phyloP scores from a whole-genome alignment of 2,797 vertebrate genomes.

The Gadopsis bispinosus region DNA sequence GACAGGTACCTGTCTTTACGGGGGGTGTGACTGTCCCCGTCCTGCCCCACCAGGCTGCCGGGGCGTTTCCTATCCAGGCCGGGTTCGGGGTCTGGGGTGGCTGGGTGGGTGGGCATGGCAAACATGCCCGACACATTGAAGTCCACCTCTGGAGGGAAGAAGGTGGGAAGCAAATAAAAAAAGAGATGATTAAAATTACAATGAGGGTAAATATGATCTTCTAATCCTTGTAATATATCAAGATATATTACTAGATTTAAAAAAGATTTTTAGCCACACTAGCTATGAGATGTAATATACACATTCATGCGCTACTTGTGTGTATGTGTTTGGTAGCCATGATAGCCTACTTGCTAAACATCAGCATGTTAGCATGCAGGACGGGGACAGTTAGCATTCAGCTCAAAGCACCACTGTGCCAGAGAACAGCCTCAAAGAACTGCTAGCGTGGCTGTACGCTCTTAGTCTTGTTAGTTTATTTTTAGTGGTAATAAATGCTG shows the following conservation, averaged over 20 bases:
- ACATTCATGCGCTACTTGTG: background rate
- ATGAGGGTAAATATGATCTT: background rate
- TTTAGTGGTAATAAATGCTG: background rate
- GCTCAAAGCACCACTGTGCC: too few species aligned
- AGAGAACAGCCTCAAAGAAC: background rate
- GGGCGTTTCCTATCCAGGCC: slow-evolving; percentile 92
- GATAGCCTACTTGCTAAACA: background rate
- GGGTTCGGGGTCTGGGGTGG: slow-evolving; percentile 85
- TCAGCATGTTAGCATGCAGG: background rate
- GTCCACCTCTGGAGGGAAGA: slow-evolving; percentile 88
- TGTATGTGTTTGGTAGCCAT: background rate
- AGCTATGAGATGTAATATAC: background rate
- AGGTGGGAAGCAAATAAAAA: background rate
- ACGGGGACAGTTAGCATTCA: background rate
- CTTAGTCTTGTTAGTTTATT: background rate
- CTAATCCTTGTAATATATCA: background rate
- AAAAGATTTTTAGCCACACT: background rate
- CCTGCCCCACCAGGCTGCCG: slow-evolving; percentile 89
- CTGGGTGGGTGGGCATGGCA: slow-evolving; percentile 84
- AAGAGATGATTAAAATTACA: background rate
- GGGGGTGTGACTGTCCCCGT: slow-evolving; percentile 89
- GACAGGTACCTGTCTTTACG: slow-evolving; percentile 96
- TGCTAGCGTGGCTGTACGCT: too few species aligned
- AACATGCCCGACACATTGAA: slow-evolving; percentile 98
- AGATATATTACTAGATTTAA: background rate